A percentile compares a stretch with the other conserved stretches of the same genome.
Evolutionary conservation across 2,113 vertebrate genomes (phyloP).

Genomic region (Motacilla tschutschensis): DNA sequence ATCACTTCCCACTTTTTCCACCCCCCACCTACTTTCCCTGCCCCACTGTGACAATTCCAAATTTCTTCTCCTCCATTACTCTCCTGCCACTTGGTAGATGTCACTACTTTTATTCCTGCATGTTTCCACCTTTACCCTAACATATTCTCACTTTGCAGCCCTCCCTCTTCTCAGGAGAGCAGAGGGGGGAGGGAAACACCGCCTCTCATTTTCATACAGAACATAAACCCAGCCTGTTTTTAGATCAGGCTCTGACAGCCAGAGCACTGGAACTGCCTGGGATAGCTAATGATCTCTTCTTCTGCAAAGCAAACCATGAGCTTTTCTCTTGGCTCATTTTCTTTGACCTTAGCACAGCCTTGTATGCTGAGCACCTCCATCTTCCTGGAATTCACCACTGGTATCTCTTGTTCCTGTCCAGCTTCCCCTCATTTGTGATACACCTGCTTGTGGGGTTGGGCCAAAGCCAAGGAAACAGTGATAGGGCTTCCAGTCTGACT

Average conservation of each 20-base stretch:
- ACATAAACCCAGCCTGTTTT: slow-evolving; percentile 1
- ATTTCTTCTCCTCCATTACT: neutral
- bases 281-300: slow-evolving; percentile 44
- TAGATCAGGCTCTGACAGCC: slow-evolving; percentile 3
- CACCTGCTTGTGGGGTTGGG: neutral
- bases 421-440: neutral
- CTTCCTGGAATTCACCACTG: slow-evolving; percentile 25
- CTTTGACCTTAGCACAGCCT: slow-evolving; percentile 3
- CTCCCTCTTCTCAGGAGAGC: neutral
- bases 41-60: neutral
- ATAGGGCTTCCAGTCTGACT: neutral
- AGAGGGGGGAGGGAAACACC: neutral
- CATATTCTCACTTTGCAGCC: neutral
- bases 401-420: neutral
- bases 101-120: neutral
- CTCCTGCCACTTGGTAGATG: neutral
- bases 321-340: slow-evolving; percentile 1
- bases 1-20: neutral
- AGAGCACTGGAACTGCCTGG: slow-evolving; percentile 3
- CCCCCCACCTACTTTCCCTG: neutral
- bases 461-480: neutral
- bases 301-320: slow-evolving; percentile 25
- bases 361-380: neutral
- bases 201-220: slow-evolving; percentile 1
- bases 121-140: neutral